These are phyloP conservation scores for Melanotaenia duboulayi DNA, from an alignment of 2,113 vertebrate genomes.

Conservation along the genomic window DNA sequence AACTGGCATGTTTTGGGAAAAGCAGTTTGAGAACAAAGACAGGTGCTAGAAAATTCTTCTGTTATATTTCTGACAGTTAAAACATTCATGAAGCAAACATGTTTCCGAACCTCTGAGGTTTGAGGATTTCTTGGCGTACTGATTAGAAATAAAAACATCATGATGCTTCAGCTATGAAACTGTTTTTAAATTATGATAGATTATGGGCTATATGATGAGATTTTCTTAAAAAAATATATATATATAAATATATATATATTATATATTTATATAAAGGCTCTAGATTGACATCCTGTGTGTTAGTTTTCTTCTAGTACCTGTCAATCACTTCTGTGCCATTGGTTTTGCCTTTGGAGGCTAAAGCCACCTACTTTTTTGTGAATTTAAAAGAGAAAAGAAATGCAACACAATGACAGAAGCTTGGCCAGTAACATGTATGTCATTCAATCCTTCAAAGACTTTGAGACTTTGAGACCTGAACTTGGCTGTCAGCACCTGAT, in stretches of 20 bases:
- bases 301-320: neutral
- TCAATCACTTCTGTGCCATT: neutral
- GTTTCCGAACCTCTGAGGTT: neutral
- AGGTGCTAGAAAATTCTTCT: neutral
- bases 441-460: conserved; percentile 17
- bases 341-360: neutral
- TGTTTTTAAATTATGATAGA: too few species aligned
- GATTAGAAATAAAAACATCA: neutral
- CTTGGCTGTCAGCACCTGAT: conserved; percentile 59
- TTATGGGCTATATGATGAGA: neutral
- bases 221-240: too few species aligned
- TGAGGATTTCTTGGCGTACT: neutral
- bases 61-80: neutral
- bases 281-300: neutral
- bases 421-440: neutral
- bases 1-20: neutral
- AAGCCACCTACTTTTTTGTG: too few species aligned
- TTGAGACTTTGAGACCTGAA: conserved; percentile 59
- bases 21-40: neutral
- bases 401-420: neutral
- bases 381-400: neutral
- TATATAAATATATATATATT: too few species aligned
- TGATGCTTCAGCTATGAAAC: neutral
- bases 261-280: neutral
- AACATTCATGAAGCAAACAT: neutral